Conservation (phyloP, 2,797 vertebrate species). For the Melanotaenia maccullochi region DNA sequence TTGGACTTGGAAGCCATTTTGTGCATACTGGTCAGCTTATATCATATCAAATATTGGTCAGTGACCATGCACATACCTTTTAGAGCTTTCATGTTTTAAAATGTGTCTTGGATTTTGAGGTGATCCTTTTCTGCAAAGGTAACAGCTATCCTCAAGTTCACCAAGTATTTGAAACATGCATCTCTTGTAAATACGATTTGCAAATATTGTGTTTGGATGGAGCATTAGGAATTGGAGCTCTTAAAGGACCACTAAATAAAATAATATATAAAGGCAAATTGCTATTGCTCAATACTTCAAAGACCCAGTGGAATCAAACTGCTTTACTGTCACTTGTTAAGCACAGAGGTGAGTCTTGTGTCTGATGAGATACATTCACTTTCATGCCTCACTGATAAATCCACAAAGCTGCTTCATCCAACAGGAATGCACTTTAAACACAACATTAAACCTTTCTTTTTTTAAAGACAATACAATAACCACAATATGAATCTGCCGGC, state of each 20-base stretch:
- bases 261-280: neutral
- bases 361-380: conserved; percentile 1
- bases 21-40: conserved; percentile 2
- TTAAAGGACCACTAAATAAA: conserved; percentile 2
- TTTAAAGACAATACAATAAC: conserved; percentile 12
- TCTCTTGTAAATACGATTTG: conserved; percentile 1
- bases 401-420: conserved; percentile 20
- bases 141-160: neutral
- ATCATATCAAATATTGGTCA: neutral
- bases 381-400: conserved; percentile 7
- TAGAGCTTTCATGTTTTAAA: neutral
- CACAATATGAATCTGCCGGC: conserved; percentile 13
- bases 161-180: neutral
- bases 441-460: conserved; percentile 16
- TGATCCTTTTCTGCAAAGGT: neutral
- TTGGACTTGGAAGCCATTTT: conserved; percentile 47
- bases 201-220: conserved; percentile 9
- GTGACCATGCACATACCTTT: neutral
- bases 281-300: neutral
- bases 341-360: neutral
- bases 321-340: neutral
- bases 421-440: conserved; percentile 43
- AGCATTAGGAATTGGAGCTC: neutral
- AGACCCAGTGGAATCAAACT: neutral
- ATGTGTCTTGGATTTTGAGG: neutral